These are phyloP conservation scores for Branchipolynoe longqiensis DNA, from an alignment of 2,888 invertebrate species.

Conservation along the genomic window DNA sequence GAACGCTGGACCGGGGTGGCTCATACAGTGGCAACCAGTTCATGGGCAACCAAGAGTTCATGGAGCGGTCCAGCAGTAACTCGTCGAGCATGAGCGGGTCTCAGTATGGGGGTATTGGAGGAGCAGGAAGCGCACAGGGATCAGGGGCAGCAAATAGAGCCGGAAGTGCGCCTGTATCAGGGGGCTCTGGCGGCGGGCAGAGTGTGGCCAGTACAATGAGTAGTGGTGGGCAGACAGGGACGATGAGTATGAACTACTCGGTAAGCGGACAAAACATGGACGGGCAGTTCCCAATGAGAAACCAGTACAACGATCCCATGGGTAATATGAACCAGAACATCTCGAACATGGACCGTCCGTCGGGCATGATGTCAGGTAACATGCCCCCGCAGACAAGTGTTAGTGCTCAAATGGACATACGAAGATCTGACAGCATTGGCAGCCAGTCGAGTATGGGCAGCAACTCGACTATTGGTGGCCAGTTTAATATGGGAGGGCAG, in stretches of 20 bases:
- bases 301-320: not conserved
- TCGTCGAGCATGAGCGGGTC: not conserved
- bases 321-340: conserved; percentile 22
- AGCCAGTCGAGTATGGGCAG: conserved; percentile 36
- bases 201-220: conserved; percentile 13
- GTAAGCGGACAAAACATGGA: conserved; percentile 40
- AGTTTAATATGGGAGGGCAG: conserved; percentile 26
- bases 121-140: too few species aligned
- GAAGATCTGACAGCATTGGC: conserved; percentile 19
- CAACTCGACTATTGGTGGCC: conserved; percentile 4
- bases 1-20: not conserved
- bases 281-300: not conserved
- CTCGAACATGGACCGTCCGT: conserved; percentile 16
- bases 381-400: not conserved
- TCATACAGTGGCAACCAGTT: not conserved
- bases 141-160: too few species aligned
- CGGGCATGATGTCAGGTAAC: conserved; percentile 12
- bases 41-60: conserved; percentile 31
- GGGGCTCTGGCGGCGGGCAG: too few species aligned
- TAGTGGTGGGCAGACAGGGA: not conserved
- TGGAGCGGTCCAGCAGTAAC: conserved; percentile 17
- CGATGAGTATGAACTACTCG: conserved; percentile 39
- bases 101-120: conserved; percentile 18
- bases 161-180: too few species aligned
- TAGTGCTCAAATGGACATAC: conserved; percentile 39